Base-by-base conservation (phyloP, 2,888 invertebrate species). In the Strigamia transsilvanica region DNA sequence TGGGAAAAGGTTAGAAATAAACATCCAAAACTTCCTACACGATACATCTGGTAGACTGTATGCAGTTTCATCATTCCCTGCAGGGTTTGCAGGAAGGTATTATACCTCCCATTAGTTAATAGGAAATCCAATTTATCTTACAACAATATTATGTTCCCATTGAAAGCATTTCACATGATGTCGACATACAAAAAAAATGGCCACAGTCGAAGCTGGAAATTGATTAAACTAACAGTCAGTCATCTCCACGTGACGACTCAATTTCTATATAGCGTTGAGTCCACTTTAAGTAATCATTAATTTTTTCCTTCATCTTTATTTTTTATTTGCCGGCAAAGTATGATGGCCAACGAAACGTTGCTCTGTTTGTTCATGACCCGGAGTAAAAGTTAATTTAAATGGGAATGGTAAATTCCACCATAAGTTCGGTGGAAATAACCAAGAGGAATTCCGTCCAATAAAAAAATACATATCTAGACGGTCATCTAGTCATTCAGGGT, bases 31-130 rank as follows among this genome's bases (percentile, higher is more conserved):
- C 18, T 51, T 51, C 51, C 51, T 18, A 7, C n/a, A 18, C n/a
- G 5, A 56, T 56, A 56, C 18, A 56, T 56, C 56, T 56, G 3
- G 2, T n/a, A 27, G n/a, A 6, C 15, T 56, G 9, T 4, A 51
- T 56, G 15, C 18, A 56, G 18, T 56, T n/a, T 18, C 56, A 18
- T 56, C 56, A 56, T 56, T 56, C 56, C n/a, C 56, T 56, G 18
- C 56, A 18, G 56, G 56, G 56, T 18, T 46, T 18, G 56, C 9
- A 56, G 18, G 6, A 18, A 56, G 56, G 56, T 56, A 56, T 56
- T 56, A 56, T 56, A 56, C 15, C 56, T 56, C 56, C 56, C 56
- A 56, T 56, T 56, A 56, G 56, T 56, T 56, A 56, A 56, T 56
- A 18, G 18, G 56, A n/a, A 56, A 56, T 56, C 56, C 56, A 56